Conservation (phyloP, 2,888 invertebrate species). For the Epiblema foenella region DNA sequence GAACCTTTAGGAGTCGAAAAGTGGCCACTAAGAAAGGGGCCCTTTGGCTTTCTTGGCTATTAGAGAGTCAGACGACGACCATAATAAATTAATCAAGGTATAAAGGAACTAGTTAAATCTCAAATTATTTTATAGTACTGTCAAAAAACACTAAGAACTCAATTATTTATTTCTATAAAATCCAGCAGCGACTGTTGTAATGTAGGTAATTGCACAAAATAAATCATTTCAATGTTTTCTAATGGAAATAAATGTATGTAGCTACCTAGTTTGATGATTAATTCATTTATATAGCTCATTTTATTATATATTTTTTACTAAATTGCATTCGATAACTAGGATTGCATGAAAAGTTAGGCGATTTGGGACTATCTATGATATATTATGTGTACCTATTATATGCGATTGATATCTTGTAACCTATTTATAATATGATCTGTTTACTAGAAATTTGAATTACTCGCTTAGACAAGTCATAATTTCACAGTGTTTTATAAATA, state of each 20-base stretch:
- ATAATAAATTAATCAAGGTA: too few species aligned
- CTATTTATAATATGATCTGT: slow-evolving; percentile 27
- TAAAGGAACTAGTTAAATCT: too few species aligned
- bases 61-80: too few species aligned
- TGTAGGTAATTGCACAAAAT: too few species aligned
- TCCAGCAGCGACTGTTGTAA: neutral
- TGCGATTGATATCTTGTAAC: slow-evolving; percentile 45
- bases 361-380: slow-evolving; percentile 56
- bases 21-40: too few species aligned
- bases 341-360: slow-evolving; percentile 50
- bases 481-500: neutral
- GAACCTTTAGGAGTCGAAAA: too few species aligned
- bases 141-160: too few species aligned
- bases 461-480: neutral
- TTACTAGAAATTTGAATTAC: slow-evolving; percentile 29
- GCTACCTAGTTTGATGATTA: slow-evolving; percentile 4
- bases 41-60: too few species aligned
- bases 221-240: slow-evolving; percentile 29
- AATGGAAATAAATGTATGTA: slow-evolving; percentile 16
- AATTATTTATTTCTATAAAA: neutral
- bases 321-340: slow-evolving; percentile 41
- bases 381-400: slow-evolving; percentile 45
- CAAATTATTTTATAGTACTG: neutral
- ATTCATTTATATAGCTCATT: slow-evolving; percentile 33
- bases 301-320: slow-evolving; percentile 27